Evolutionary conservation across 2,888 invertebrate genomes (phyloP).

Genomic region (Euplagia quadripunctaria): DNA sequence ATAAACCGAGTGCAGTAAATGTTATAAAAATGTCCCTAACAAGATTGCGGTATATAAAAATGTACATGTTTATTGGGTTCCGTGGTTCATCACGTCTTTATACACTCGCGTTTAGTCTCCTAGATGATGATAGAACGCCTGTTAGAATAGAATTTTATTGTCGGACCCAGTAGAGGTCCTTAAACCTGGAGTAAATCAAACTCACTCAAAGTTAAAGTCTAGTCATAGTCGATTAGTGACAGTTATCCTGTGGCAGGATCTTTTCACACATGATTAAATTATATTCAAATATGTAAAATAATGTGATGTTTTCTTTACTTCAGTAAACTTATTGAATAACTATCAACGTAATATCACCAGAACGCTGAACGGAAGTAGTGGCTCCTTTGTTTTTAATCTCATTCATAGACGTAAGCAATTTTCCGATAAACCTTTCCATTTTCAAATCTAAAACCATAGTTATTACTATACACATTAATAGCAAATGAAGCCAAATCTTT

Average conservation of each 20-base stretch:
- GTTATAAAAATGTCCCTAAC: constrained; percentile 39
- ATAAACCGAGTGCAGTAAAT: constrained; percentile 44
- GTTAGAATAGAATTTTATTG: too few species aligned
- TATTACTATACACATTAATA: not conserved
- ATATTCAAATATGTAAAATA: too few species aligned
- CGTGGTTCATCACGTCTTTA: not conserved
- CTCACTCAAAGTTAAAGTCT: too few species aligned
- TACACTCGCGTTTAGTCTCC: not conserved
- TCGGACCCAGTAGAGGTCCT: not conserved
- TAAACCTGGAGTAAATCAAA: not conserved
- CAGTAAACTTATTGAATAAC: too few species aligned
- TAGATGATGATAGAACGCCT: not conserved
- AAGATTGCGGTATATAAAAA: constrained; percentile 20
- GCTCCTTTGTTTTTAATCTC: not conserved
- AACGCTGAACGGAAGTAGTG: not conserved
- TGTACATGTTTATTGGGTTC: constrained; percentile 32
- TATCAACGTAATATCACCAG: too few species aligned
- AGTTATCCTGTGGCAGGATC: too few species aligned
- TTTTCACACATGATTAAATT: too few species aligned
- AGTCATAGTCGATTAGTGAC: too few species aligned
- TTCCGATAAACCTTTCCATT: too few species aligned
- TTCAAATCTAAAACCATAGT: too few species aligned
- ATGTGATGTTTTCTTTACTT: too few species aligned
- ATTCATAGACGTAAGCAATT: not conserved
- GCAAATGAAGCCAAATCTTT: not conserved